These are phyloP conservation scores for Miltochrista miniata DNA, from an alignment of 2,888 invertebrate genomes.

Conservation along the genomic window DNA sequence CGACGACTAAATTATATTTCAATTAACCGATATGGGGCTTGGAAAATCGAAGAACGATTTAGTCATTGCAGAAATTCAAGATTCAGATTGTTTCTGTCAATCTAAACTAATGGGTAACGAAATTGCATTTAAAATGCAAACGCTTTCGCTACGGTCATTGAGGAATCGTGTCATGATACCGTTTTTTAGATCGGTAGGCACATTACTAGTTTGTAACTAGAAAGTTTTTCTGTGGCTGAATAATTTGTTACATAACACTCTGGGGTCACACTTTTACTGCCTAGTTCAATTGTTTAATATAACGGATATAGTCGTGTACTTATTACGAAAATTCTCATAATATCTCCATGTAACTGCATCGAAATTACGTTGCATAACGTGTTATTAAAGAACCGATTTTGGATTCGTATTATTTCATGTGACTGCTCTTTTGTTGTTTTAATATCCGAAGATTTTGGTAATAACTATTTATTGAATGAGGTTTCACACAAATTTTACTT, in stretches of 20 bases:
- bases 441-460: too few relatives aligned
- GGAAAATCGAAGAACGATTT: constrained; percentile 6
- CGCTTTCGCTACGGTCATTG: constrained; percentile 32
- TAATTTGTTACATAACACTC: constrained; percentile 50
- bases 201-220: constrained; percentile 41
- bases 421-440: not conserved
- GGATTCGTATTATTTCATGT: not conserved
- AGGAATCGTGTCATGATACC: constrained; percentile 30
- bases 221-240: constrained; percentile 51
- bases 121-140: constrained; percentile 23
- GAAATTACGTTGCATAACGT: constrained; percentile 25
- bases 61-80: constrained; percentile 16
- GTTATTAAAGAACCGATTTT: constrained; percentile 9
- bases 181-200: constrained; percentile 29
- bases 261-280: constrained; percentile 55
- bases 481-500: not conserved
- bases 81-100: constrained; percentile 16
- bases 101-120: constrained; percentile 11
- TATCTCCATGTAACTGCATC: constrained; percentile 30
- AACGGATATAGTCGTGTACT: constrained; percentile 43
- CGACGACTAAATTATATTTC: constrained; percentile 40
- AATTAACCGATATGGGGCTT: constrained; percentile 27
- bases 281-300: constrained; percentile 56
- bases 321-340: constrained; percentile 39
- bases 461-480: not conserved